phyloP scores from a whole-genome alignment of 2,888 invertebrate species.

The Eupithecia exiguata region DNA sequence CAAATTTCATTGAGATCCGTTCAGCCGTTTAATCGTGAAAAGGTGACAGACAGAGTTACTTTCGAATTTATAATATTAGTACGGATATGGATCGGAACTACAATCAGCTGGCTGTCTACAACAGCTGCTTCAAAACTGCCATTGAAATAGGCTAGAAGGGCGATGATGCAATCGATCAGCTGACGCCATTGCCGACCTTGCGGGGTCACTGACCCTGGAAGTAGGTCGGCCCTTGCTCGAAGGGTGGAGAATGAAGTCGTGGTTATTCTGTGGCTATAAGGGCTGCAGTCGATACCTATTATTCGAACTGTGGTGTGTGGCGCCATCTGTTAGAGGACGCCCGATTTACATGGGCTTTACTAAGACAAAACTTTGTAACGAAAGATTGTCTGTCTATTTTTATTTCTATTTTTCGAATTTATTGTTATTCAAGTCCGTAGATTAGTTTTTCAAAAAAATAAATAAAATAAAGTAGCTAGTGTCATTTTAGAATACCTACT shows the following conservation, averaged over 20 bases:
- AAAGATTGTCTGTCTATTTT: too few relatives aligned
- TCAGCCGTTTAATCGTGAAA: too few relatives aligned
- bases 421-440: too few relatives aligned
- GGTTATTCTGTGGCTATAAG: conserved; percentile 19
- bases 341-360: neutral
- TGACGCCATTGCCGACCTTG: conserved; percentile 73
- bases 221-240: conserved; percentile 52
- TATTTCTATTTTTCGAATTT: too few relatives aligned
- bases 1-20: too few relatives aligned
- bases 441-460: too few relatives aligned
- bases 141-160: conserved; percentile 34
- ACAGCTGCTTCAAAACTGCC: conserved; percentile 11
- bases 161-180: conserved; percentile 60
- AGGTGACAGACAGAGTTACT: too few relatives aligned
- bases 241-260: conserved; percentile 25
- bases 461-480: too few relatives aligned
- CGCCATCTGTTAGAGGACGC: neutral
- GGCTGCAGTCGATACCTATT: conserved; percentile 12
- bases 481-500: too few relatives aligned
- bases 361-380: neutral
- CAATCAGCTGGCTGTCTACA: neutral
- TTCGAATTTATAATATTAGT: too few relatives aligned
- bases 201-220: conserved; percentile 61
- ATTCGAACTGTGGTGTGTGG: conserved; percentile 5
- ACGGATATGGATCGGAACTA: too few relatives aligned